Percentiles rank a stretch among this genome's conserved stretches.
These are phyloP conservation scores for Cichlasoma orientale DNA, from an alignment of 2,797 vertebrate species.

Conservation along the genomic window DNA sequence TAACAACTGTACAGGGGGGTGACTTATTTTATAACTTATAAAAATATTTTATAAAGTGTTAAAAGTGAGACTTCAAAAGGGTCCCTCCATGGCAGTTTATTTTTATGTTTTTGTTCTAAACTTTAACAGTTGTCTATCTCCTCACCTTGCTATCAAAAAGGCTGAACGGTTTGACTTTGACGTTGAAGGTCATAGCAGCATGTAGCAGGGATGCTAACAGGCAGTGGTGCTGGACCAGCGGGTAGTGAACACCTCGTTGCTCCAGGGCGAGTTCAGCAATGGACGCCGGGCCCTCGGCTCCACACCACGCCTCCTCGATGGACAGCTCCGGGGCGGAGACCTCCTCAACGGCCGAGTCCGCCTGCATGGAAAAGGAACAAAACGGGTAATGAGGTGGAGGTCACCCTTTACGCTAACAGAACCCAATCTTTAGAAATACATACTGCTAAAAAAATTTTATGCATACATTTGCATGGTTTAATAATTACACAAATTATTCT, in stretches of 20 bases:
- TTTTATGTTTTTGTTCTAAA: neutral
- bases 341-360: slow-evolving; percentile 89
- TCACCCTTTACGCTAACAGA: too few relatives aligned
- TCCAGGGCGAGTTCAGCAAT: slow-evolving; percentile 95
- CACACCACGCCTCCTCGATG: slow-evolving; percentile 90
- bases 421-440: too few relatives aligned
- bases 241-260: slow-evolving; percentile 92
- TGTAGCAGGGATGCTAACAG: slow-evolving; percentile 88
- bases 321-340: slow-evolving; percentile 83
- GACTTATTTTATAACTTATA: too few relatives aligned
- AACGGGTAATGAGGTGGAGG: rapidly evolving
- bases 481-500: too few relatives aligned
- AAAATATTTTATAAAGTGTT: too few relatives aligned
- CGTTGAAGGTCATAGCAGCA: slow-evolving; percentile 85
- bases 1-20: neutral
- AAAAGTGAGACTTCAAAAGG: neutral
- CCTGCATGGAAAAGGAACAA: slow-evolving; percentile 71
- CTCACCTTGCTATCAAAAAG: slow-evolving; percentile 95
- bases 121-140: neutral
- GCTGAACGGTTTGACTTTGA: slow-evolving; percentile 91
- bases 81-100: neutral
- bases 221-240: slow-evolving; percentile 93
- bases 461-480: too few relatives aligned
- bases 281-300: slow-evolving; percentile 88
- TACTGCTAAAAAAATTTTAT: too few relatives aligned